Evolutionary conservation across 2,888 invertebrate species (phyloP).

Genomic region (Alloscopus bannaensis): DNA sequence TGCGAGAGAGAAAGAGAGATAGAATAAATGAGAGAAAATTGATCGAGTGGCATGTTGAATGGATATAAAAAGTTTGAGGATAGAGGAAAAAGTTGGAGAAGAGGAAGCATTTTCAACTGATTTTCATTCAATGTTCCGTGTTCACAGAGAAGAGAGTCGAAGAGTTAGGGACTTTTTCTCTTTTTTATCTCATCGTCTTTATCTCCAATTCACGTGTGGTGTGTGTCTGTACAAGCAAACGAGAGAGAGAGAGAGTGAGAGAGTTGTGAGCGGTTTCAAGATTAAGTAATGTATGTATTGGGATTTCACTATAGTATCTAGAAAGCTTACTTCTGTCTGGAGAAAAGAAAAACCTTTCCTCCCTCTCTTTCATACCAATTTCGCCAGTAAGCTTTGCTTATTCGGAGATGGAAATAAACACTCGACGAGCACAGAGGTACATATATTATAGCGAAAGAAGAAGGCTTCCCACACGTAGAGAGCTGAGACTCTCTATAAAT

Average conservation of each 20-base stretch:
- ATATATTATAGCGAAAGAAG: no score
- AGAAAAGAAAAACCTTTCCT: neutral
- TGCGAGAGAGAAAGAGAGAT: slow-evolving; percentile 33
- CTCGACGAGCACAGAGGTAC: no score
- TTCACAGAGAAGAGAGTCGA: slow-evolving; percentile 39
- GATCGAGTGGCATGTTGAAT: slow-evolving; percentile 69
- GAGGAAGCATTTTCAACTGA: slow-evolving; percentile 60
- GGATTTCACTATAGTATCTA: neutral
- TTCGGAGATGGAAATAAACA: neutral
- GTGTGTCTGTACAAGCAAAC: no score
- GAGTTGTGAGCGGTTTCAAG: neutral
- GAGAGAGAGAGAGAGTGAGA: neutral
- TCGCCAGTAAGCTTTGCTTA: neutral
- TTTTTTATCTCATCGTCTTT: slow-evolving; percentile 6
- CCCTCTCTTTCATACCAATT: neutral
- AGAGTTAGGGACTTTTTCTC: slow-evolving; percentile 41
- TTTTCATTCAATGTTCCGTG: no score
- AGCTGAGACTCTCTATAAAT: slow-evolving; percentile 1
- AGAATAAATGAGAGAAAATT: slow-evolving; percentile 69
- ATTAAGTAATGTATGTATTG: slow-evolving; percentile 22
- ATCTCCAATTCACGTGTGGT: slow-evolving; percentile 15
- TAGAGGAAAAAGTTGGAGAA: slow-evolving; percentile 56
- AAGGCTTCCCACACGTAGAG: neutral
- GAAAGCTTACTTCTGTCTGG: neutral
- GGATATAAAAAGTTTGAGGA: slow-evolving; percentile 65